Percentiles rank a stretch among this genome's conserved stretches.
Evolutionary conservation across 2,113 vertebrate species (phyloP).

Genomic region (Prinia subflava): DNA sequence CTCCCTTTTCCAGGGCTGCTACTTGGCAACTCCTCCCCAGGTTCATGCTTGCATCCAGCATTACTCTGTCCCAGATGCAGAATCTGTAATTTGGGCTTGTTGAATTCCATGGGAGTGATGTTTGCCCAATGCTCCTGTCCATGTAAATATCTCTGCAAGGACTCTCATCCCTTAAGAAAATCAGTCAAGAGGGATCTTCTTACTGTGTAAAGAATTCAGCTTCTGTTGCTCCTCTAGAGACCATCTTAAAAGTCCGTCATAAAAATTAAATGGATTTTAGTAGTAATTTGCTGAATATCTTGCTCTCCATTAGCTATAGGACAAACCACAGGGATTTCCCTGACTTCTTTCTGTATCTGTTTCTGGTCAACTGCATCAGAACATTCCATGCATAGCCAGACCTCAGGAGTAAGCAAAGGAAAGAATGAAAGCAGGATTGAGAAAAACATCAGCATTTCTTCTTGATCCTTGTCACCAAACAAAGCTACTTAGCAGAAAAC

Average conservation of each 20-base stretch:
- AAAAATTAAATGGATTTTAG: neutral
- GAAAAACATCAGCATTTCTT: neutral
- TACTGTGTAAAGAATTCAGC: neutral
- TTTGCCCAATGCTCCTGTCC: no score
- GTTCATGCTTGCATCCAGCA: accelerated
- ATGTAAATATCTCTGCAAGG: neutral
- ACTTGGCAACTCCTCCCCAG: accelerated
- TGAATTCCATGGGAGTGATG: neutral
- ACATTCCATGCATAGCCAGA: neutral
- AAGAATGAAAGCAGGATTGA: neutral
- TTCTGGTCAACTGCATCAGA: accelerated
- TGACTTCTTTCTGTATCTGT: accelerated
- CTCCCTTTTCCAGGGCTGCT: neutral
- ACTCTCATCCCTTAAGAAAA: accelerated
- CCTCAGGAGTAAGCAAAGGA: neutral
- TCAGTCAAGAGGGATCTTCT: neutral
- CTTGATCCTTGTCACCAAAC: neutral
- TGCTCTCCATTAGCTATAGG: neutral
- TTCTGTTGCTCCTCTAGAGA: neutral
- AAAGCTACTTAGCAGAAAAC: neutral
- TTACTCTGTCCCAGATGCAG: neutral
- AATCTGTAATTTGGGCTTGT: neutral
- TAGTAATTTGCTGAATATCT: neutral
- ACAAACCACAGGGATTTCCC: neutral
- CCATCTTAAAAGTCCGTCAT: neutral